Conservation (phyloP, 2,888 invertebrate species). For the Antheraea assamensis region DNA sequence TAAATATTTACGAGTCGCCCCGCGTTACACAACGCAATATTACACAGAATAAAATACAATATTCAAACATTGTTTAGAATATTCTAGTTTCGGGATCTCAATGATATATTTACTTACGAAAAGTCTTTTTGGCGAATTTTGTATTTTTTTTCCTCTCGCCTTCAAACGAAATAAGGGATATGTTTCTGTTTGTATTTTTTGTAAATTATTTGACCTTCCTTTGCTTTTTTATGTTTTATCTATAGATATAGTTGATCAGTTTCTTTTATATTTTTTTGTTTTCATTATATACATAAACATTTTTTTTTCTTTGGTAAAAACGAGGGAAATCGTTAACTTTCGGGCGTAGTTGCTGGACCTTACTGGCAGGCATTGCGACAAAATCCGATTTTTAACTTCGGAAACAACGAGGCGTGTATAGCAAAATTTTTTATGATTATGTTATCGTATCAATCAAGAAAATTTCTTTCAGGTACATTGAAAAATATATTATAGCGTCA, state of each 20-base stretch:
- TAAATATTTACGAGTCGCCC: conserved; percentile 1
- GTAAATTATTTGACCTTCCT: background rate
- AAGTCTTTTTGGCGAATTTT: background rate
- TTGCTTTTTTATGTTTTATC: background rate
- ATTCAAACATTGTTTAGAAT: conserved; percentile 1
- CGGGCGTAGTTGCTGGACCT: no score
- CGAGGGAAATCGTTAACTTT: no score
- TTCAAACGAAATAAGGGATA: background rate
- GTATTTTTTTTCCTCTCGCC: background rate
- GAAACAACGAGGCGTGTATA: background rate
- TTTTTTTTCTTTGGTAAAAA: background rate
- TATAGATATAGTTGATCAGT: background rate
- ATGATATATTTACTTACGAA: background rate
- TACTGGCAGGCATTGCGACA: no score
- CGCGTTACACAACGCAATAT: background rate
- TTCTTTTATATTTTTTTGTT: no score
- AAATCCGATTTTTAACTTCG: no score
- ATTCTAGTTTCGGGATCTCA: background rate
- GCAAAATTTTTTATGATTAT: background rate
- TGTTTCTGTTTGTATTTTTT: background rate
- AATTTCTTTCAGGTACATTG: background rate
- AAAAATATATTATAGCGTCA: no score
- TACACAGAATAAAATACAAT: conserved; percentile 5
- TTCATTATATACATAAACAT: background rate
- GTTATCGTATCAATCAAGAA: background rate